Percentiles rank a stretch among this genome's conserved stretches.
Conservation (phyloP, 2,113 vertebrate genomes). For the Menidia beryllina region DNA sequence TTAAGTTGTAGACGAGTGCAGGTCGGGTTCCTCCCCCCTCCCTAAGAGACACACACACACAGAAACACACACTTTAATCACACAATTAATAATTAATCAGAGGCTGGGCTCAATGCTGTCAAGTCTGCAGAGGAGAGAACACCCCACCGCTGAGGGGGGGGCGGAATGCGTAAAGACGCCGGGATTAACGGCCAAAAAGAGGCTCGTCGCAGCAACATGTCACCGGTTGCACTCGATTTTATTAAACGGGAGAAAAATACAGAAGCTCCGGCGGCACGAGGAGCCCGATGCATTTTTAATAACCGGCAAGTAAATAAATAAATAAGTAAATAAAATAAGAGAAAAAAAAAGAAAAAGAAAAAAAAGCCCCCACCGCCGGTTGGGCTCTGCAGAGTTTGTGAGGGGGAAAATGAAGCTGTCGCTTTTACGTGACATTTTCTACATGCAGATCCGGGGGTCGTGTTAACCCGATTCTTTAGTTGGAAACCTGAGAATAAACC, state of each 20-base stretch:
- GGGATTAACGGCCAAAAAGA: slow-evolving; percentile 30
- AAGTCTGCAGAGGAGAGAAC: slow-evolving; percentile 74
- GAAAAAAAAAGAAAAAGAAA: too few relatives aligned
- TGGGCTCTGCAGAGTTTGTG: slow-evolving; percentile 41
- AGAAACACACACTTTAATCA: slow-evolving; percentile 67
- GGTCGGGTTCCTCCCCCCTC: slow-evolving; percentile 34
- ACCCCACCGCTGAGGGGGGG: slow-evolving; percentile 57
- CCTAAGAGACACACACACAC: slow-evolving; percentile 29
- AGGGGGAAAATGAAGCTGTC: slow-evolving; percentile 44
- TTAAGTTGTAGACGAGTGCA: slow-evolving; percentile 41
- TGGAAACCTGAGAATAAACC: too few relatives aligned
- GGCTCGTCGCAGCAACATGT: slow-evolving; percentile 34
- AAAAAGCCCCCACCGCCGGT: background rate
- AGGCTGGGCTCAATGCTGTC: slow-evolving; percentile 68
- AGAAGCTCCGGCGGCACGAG: slow-evolving; percentile 25
- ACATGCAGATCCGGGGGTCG: slow-evolving; percentile 51
- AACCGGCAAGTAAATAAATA: slow-evolving; percentile 26
- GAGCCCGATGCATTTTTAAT: slow-evolving; percentile 50
- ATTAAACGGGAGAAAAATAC: slow-evolving; percentile 31
- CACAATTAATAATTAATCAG: slow-evolving; percentile 77
- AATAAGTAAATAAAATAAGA: slow-evolving; percentile 34
- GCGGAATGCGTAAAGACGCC: slow-evolving; percentile 28
- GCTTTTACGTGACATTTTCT: slow-evolving; percentile 52
- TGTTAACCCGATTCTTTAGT: too few relatives aligned
- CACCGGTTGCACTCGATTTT: slow-evolving; percentile 28